Percentiles rank a stretch among this genome's conserved stretches.
These are phyloP conservation scores for Eutolmus rufibarbis DNA, from an alignment of 2,888 invertebrate genomes.

Conservation along the genomic window DNA sequence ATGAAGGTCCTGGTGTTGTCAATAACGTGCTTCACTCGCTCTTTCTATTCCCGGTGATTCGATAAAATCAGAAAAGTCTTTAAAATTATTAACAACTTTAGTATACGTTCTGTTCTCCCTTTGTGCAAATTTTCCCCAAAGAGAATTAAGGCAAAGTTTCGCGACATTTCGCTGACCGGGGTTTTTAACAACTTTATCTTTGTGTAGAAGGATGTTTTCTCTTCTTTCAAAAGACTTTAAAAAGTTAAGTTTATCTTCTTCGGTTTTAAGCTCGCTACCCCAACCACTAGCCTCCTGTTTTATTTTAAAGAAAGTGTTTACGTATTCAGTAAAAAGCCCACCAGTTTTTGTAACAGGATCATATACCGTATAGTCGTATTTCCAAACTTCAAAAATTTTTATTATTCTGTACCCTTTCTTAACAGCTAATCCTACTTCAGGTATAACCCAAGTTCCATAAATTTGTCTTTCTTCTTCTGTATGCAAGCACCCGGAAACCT, in stretches of 20 bases:
- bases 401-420: conserved; percentile 6
- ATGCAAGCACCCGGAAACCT: not conserved
- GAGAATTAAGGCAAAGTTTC: not conserved
- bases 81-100: not conserved
- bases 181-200: not conserved
- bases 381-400: conserved; percentile 18
- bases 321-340: conserved; percentile 34
- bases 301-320: conserved; percentile 31
- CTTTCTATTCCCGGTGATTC: not conserved
- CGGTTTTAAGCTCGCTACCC: not conserved
- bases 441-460: not conserved
- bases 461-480: not conserved
- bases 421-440: not conserved
- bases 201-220: not conserved
- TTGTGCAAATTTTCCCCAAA: conserved; percentile 6
- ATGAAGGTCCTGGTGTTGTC: too few relatives aligned
- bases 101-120: not conserved
- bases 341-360: conserved; percentile 24
- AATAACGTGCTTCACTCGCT: too few relatives aligned
- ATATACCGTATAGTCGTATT: conserved; percentile 8
- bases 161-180: not conserved
- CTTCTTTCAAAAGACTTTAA: not conserved
- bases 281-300: conserved; percentile 30
- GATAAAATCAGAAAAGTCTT: not conserved
- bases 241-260: not conserved